Conservation (phyloP, 2,888 invertebrate genomes). For the Nephrotoma flavescens region DNA sequence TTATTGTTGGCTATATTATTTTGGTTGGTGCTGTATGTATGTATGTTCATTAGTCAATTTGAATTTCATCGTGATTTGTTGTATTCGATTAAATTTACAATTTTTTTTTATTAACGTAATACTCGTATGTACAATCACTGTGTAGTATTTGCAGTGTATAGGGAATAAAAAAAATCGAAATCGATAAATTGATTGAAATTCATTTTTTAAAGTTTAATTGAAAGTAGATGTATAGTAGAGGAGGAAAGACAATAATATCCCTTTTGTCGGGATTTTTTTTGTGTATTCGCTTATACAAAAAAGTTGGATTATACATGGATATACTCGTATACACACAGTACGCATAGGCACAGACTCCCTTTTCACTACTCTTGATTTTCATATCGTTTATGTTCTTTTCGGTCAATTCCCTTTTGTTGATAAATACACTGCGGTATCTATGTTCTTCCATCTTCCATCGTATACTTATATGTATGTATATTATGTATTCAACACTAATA, state of each 20-base stretch:
- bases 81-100: not conserved
- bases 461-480: not conserved
- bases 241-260: not conserved
- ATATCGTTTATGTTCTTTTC: not conserved
- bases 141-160: not conserved
- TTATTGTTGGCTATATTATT: not conserved
- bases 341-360: not conserved
- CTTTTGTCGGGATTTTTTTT: not conserved
- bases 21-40: not conserved
- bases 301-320: not conserved
- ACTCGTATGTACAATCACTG: not conserved
- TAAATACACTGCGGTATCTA: not conserved
- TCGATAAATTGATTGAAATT: not conserved
- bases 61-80: not conserved
- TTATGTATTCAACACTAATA: not conserved
- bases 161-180: not conserved
- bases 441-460: not conserved
- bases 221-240: not conserved
- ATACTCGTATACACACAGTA: not conserved
- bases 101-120: not conserved
- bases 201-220: not conserved
- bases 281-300: not conserved
- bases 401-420: conserved; percentile 1
- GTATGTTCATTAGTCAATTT: not conserved
- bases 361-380: not conserved